Base-by-base conservation (phyloP, 2,888 invertebrate species). In the Cataglyphis cursor region DNA sequence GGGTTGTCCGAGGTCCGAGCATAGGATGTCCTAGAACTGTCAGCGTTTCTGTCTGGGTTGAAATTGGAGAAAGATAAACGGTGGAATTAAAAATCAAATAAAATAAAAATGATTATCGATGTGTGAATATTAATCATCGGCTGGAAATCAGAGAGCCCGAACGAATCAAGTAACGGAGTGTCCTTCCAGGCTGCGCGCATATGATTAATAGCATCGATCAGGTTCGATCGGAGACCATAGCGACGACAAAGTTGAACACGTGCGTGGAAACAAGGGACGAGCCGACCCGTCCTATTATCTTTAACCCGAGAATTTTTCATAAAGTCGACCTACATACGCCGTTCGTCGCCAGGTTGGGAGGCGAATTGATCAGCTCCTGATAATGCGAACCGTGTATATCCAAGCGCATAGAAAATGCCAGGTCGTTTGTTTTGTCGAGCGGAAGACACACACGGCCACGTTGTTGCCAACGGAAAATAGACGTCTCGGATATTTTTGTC, bases 251-350 rank as follows among this genome's bases (percentile, higher is more conserved):
- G 73, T 35, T 21, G 73, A 48, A 73, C 51, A n/a, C 18, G 35
- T 51, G 73, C 73, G 21, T 72, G 81, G 81, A 76, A 76, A 76
- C 62, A 64, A 41, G 31, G n/a, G 35, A 35, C 81, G 76, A 84
- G 81, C 78, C 62, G 38, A 68, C 64, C 64, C 38, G 51, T 24
- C 21, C n/a, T 28, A 57, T 72, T 88, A 86, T 88, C 83, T 85
- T 48, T 62, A 68, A 82, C 65, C 72, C 48, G 59, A 73, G 75
- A 48, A 85, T 87, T 84, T 82, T 85, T 87, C 51, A 78, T 76
- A 73, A 76, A 68, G 72, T 57, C 86, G 83, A 87, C 87, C 87
- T 62, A 76, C 75, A 84, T 89, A 80, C 6, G 3, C 38, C 44
- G 28, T 31, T 59, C 59, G 54, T 68, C 68, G 68, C 70, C 65